These are phyloP conservation scores for Nomada fucata DNA, from an alignment of 2,888 invertebrate genomes.

Conservation along the genomic window DNA sequence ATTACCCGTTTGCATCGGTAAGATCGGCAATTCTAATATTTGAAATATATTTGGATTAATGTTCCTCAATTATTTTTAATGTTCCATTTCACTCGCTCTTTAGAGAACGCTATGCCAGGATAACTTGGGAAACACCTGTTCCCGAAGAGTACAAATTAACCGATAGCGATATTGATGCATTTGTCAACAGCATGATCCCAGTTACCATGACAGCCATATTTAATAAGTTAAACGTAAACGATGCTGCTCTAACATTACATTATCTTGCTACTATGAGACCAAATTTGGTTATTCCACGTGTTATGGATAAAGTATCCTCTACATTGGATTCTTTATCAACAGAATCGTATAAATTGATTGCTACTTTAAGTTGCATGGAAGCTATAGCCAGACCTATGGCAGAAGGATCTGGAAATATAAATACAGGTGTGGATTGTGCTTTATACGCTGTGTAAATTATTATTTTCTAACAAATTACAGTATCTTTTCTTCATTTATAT, in stretches of 20 bases:
- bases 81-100: background rate
- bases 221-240: constrained; percentile 88
- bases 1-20: constrained; percentile 86
- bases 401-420: constrained; percentile 81
- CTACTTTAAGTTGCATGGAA: constrained; percentile 89
- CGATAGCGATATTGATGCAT: constrained; percentile 92
- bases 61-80: background rate
- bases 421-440: constrained; percentile 69
- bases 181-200: constrained; percentile 91
- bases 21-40: background rate
- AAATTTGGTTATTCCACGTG: constrained; percentile 91
- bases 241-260: constrained; percentile 89
- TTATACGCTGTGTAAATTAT: background rate
- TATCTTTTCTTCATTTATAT: constrained; percentile 34
- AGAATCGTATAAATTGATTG: constrained; percentile 93
- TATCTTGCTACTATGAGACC: constrained; percentile 92
- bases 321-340: constrained; percentile 94
- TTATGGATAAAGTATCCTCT: constrained; percentile 92
- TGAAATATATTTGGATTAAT: background rate
- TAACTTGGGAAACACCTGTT: constrained; percentile 89
- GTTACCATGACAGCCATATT: constrained; percentile 92
- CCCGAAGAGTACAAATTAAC: constrained; percentile 90
- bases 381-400: constrained; percentile 89
- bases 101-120: constrained; percentile 88
- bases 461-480: background rate